Percentiles rank a stretch among this genome's conserved stretches.
Conservation (phyloP, 1,140 invertebrate genomes). For the Scaptomyza pallida region DNA sequence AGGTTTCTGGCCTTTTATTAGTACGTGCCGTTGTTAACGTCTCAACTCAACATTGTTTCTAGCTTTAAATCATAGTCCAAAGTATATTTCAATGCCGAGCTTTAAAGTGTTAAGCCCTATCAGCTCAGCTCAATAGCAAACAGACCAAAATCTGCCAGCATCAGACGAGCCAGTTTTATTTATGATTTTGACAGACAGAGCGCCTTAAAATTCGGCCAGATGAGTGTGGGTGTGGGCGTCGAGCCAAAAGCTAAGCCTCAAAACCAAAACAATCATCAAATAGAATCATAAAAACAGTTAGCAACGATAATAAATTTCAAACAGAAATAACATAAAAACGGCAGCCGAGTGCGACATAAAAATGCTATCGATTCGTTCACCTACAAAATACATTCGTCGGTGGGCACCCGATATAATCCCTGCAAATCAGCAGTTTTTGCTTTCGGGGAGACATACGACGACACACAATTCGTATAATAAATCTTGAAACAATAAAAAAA, state of each 20-base stretch:
- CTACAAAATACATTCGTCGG: conserved; percentile 28
- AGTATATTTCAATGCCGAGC: neutral
- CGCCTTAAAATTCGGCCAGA: conserved; percentile 10
- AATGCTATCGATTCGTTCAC: conserved; percentile 41
- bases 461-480: conserved; percentile 55
- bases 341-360: conserved; percentile 61
- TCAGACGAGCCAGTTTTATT: conserved; percentile 59
- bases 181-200: conserved; percentile 51
- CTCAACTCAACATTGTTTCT: conserved; percentile 42
- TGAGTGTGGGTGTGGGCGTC: neutral
- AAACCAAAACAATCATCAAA: conserved; percentile 79
- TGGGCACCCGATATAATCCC: conserved; percentile 40
- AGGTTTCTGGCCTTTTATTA: conserved; percentile 48
- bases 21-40: conserved; percentile 61
- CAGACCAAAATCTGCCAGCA: conserved; percentile 36
- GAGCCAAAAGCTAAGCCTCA: conserved; percentile 45
- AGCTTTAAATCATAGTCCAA: conserved; percentile 48
- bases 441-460: conserved; percentile 15
- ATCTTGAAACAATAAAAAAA: conserved; percentile 71
- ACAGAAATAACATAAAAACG: conserved; percentile 67
- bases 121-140: neutral
- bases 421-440: conserved; percentile 71
- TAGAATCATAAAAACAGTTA: conserved; percentile 80
- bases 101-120: conserved; percentile 36
- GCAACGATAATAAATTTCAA: conserved; percentile 72